phyloP scores from a whole-genome alignment of 1,140 invertebrate species.

The Planococcus citri region DNA sequence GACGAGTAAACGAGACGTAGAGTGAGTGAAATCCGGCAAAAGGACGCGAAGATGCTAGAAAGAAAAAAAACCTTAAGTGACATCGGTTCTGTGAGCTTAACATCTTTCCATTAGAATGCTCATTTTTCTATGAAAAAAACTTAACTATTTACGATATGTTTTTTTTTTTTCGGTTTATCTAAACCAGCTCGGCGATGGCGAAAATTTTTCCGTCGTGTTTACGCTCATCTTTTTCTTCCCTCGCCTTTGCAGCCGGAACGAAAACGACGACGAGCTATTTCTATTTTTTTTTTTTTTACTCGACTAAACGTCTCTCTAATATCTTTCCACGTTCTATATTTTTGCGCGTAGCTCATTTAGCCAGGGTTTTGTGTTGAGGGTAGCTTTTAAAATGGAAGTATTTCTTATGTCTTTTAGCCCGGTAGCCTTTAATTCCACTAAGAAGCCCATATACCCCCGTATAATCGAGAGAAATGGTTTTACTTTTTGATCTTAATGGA shows the following conservation, averaged over 20 bases:
- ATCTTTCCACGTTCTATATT: constrained; percentile 20
- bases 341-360: constrained; percentile 16
- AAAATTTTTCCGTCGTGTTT: not conserved
- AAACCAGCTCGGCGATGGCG: not conserved
- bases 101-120: constrained; percentile 2
- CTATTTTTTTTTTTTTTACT: not conserved
- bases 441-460: constrained; percentile 4
- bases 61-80: not conserved
- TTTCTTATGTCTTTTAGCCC: constrained; percentile 9
- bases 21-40: too few species aligned
- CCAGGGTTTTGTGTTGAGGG: not conserved
- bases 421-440: not conserved
- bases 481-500: constrained; percentile 20
- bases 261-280: constrained; percentile 5
- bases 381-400: constrained; percentile 15
- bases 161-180: not conserved
- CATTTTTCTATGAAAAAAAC: not conserved
- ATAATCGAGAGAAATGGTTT: constrained; percentile 19
- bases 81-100: not conserved
- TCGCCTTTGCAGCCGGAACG: not conserved
- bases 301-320: constrained; percentile 18
- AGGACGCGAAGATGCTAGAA: not conserved
- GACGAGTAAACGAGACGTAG: too few species aligned
- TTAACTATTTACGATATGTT: constrained; percentile 1
- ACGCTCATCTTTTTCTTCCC: not conserved